Evolutionary conservation across 2,797 vertebrate genomes (phyloP).

Genomic region (Ambastaia sidthimunki): DNA sequence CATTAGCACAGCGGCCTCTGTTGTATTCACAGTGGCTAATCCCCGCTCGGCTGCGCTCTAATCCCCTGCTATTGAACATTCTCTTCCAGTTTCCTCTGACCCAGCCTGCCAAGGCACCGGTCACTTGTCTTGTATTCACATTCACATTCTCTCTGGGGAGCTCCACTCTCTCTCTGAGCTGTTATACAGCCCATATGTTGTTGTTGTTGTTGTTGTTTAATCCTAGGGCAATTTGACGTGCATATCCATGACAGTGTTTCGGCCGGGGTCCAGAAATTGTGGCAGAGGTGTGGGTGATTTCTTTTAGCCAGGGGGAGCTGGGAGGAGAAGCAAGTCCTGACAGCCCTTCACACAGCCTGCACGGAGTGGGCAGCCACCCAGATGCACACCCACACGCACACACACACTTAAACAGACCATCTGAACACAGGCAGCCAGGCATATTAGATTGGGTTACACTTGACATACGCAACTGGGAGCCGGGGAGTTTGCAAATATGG

Average conservation of each 20-base stretch:
- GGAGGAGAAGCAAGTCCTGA: slow-evolving; percentile 48
- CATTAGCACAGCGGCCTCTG: slow-evolving; percentile 65
- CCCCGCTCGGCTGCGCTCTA: slow-evolving; percentile 66
- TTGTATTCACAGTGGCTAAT: slow-evolving; percentile 73
- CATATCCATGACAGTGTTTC: slow-evolving; percentile 77
- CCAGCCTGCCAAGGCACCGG: slow-evolving; percentile 48
- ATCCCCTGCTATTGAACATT: slow-evolving; percentile 67
- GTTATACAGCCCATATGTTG: slow-evolving; percentile 78
- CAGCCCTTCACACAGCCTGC: slow-evolving; percentile 55
- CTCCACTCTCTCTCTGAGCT: slow-evolving; percentile 73
- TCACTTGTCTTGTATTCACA: slow-evolving; percentile 60
- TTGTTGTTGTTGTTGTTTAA: slow-evolving; percentile 78
- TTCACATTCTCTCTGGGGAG: slow-evolving; percentile 60
- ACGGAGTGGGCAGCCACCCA: slow-evolving; percentile 60
- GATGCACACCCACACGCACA: slow-evolving; percentile 58
- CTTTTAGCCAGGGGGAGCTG: slow-evolving; percentile 48
- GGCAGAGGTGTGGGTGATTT: slow-evolving; percentile 60
- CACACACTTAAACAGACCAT: slow-evolving; percentile 50
- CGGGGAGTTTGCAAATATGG: slow-evolving; percentile 61
- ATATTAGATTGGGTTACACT: slow-evolving; percentile 61
- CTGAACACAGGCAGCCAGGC: slow-evolving; percentile 59
- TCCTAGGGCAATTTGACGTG: slow-evolving; percentile 74
- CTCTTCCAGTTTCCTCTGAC: slow-evolving; percentile 57
- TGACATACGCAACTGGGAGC: slow-evolving; percentile 60
- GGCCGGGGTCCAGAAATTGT: slow-evolving; percentile 74